Evolutionary conservation across 37 sponge, comb jelly and placozoan genomes (phyloP).

Genomic region (Amphimedon queenslandica): DNA sequence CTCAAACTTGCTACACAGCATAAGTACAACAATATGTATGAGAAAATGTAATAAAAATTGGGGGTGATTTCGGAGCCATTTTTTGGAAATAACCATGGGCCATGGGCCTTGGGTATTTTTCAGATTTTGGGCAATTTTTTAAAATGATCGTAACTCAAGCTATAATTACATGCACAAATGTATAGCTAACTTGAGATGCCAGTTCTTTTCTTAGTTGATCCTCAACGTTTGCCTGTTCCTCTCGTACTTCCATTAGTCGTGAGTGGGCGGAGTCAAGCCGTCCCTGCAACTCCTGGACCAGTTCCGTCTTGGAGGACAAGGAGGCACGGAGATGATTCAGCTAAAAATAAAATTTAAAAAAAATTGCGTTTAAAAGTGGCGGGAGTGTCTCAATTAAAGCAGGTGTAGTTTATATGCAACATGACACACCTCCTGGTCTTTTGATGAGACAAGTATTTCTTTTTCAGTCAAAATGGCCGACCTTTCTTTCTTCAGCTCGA

Average conservation of each 20-base stretch:
- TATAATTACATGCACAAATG: too few species aligned
- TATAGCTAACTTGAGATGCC: slow-evolving; percentile 28
- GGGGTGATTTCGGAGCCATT: too few species aligned
- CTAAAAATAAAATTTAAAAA: slow-evolving; percentile 1
- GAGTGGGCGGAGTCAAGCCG: slow-evolving; percentile 24
- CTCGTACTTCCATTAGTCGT: slow-evolving; percentile 18
- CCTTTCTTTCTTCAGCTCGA: slow-evolving; percentile 40
- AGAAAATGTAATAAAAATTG: too few species aligned
- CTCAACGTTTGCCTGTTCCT: slow-evolving; percentile 46
- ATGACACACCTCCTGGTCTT: slow-evolving; percentile 30
- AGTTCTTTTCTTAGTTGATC: slow-evolving; percentile 70
- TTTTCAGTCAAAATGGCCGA: slow-evolving; percentile 13
- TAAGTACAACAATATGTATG: too few species aligned
- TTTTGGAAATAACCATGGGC: too few species aligned
- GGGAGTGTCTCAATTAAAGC: neutral
- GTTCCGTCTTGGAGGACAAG: slow-evolving; percentile 3
- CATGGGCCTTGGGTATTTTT: too few species aligned
- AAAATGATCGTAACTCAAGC: too few species aligned
- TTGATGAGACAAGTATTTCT: slow-evolving; percentile 19
- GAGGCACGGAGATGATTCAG: slow-evolving; percentile 13
- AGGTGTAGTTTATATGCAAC: neutral
- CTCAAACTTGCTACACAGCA: too few species aligned
- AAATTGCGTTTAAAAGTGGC: too few species aligned
- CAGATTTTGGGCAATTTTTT: too few species aligned
- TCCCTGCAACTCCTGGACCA: slow-evolving; percentile 19